Evolutionary conservation across 2,113 vertebrate species (phyloP).

Genomic region (Anthoscopus minutus): DNA sequence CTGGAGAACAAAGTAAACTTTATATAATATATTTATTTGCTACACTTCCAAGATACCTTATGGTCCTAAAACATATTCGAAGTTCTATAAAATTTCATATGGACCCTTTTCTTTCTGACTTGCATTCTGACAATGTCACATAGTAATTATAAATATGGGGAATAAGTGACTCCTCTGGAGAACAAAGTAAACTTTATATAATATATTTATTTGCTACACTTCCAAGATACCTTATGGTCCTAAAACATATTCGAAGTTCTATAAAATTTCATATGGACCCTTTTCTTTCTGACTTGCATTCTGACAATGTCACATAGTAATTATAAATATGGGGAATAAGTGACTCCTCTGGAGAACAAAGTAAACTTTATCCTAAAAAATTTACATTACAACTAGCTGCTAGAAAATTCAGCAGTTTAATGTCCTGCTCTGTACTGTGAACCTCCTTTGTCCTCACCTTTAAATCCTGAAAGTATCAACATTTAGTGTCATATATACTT

Average conservation of each 20-base stretch:
- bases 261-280: not conserved
- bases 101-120: not conserved
- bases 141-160: not conserved
- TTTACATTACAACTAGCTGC: not conserved
- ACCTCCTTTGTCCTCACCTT: not conserved
- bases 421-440: not conserved
- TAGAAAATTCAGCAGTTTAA: not conserved
- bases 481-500: not conserved
- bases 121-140: not conserved
- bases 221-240: not conserved
- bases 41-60: not conserved
- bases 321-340: not conserved
- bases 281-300: not conserved
- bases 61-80: not conserved
- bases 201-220: not conserved
- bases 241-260: not conserved
- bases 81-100: not conserved
- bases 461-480: not conserved
- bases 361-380: not conserved
- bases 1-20: not conserved
- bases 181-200: no score
- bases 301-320: not conserved
- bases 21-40: no score
- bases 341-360: not conserved
- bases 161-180: not conserved